These are phyloP conservation scores for human DNA, from an alignment of 2,113 vertebrate species.

Conservation along the genomic window DNA sequence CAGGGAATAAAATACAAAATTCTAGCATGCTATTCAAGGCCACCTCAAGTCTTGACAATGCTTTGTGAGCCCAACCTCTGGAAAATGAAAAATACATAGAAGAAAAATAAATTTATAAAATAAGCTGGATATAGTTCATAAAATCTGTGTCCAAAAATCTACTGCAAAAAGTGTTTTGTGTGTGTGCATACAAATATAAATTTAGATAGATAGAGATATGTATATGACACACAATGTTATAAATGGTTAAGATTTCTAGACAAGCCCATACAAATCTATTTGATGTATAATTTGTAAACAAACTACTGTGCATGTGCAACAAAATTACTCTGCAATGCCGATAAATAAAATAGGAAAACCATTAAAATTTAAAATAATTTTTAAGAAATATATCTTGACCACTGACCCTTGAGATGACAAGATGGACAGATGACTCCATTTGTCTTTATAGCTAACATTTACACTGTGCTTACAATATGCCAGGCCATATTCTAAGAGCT, in stretches of 20 bases:
- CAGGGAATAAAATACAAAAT: neutral
- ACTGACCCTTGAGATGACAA: neutral
- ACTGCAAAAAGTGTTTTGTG: neutral
- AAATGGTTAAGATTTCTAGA: neutral
- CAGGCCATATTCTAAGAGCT: neutral
- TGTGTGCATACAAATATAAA: neutral
- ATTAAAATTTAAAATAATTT: conserved; percentile 18
- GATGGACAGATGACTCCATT: neutral
- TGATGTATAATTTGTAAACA: neutral
- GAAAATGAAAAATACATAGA: neutral
- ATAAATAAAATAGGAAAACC: conserved; percentile 26
- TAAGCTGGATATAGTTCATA: neutral
- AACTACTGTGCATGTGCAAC: neutral
- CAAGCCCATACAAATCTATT: neutral
- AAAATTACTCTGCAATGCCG: neutral
- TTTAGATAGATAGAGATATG: neutral
- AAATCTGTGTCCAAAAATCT: neutral
- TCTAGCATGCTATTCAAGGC: neutral
- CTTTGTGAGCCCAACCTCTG: neutral
- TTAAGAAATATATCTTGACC: neutral
- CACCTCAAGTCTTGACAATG: neutral
- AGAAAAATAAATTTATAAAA: conserved; percentile 47
- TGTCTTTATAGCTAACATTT: neutral
- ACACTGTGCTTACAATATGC: neutral
- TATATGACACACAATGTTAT: neutral